Evolutionary conservation across 2,888 invertebrate species (phyloP), one percentile per base, ranked within the genome.

Genomic region (Nasonovia ribisnigri): DNA sequence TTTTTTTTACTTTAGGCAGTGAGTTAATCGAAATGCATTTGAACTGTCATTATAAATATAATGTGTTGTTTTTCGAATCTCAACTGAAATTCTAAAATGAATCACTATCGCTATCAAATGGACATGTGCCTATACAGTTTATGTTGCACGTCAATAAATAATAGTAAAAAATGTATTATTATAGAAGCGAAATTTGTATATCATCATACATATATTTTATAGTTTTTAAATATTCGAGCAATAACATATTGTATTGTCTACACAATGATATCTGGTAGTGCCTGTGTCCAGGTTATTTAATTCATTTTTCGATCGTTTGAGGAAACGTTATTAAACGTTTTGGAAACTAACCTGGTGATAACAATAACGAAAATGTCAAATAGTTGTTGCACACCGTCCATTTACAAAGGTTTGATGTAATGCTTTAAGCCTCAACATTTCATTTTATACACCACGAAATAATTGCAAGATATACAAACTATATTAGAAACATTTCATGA

Each of bases 31-130:
- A 54, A 91, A 84, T 84, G 13, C 42, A 90, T 90, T 77, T 77
- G 24, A 77, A 90, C 36, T 36, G 77, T 26, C 36, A 11, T 90
- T 90, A 90, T 67, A 90, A 90, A 77, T 90, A 90, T 77, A 90
- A 26, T 48, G 36, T 43, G 26, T 29, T 77, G 48, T 77, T 77
- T 77, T 26, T 36, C 13, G 77, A 90, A 77, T 77, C 36, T 46
- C 11, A 13, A 48, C 24, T 36, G 36, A 46, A 77, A 77, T 51
- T 48, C 13, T 26, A 42, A 48, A 90, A 77, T 77, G 13, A 90
- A 90, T 77, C 77, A 77, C 26, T 36, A 36, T 77, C 0, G 26
- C 24, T 77, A 51, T 77, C 26, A 77, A 77, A 5, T 26, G 0
- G 5, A 20, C 1, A 2, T 77, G 20, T 20, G 13, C 1, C 13